Base-by-base conservation (phyloP, 2,797 vertebrate species). In the Lagocephalus sceleratus region DNA sequence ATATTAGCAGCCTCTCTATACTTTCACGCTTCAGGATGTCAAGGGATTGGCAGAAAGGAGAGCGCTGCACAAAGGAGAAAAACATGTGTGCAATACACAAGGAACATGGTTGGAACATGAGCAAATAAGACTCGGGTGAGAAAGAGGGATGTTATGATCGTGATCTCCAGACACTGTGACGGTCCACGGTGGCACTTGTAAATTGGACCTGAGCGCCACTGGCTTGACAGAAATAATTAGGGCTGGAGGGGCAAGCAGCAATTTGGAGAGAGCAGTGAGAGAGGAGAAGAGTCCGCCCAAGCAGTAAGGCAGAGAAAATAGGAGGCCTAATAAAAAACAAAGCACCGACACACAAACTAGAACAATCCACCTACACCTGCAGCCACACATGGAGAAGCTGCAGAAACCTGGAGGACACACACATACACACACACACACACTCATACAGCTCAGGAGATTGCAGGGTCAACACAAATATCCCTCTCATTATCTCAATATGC, bases 161-260 rank as follows among this genome's bases (percentile, higher is more conserved):
- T 4, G 76, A 74, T 73, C 77, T 78, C 73, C 35, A 81, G 76
- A 85, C 74, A 78, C 77, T 83, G 70, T 73, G 75, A 73, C 70
- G 76, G 81, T n/a, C n/a, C n/a, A 70, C 66, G 52, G 76, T 85
- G 81, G 72, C 75, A 58, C 68, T 71, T 84, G 87, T 82, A 88
- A 85, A 87, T 87, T 86, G 83, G 83, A 67, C 74, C 66, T 73
- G 58, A 79, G 74, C 76, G 80, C 82, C 80, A 84, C 54, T 81
- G 81, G 84, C 74, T 68, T 86, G 83, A 85, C 85, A 86, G 80
- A 85, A 85, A 87, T 85, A 88, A 88, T 88, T 85, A 87, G 83
- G 71, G 72, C 85, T 85, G 71, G 79, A 84, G 81, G 83, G 86
- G 66, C 77, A 68, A 75, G 78, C 68, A 77, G 78, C 76, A 85